Conservation (phyloP, 2,797 vertebrate genomes). For the Myripristis murdjan region DNA sequence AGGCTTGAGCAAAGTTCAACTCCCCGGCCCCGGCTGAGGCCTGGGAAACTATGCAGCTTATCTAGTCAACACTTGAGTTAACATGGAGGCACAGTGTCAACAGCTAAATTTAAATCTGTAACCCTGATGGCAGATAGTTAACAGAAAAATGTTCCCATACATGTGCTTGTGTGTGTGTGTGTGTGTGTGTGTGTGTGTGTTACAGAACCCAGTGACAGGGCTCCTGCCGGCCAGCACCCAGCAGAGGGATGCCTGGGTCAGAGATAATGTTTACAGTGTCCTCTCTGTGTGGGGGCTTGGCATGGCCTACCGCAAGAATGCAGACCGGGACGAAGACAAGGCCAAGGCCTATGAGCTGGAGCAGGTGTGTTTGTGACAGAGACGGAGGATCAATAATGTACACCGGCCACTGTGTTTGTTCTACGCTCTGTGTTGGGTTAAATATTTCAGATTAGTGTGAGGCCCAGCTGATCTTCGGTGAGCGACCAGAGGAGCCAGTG, state of each 20-base stretch:
- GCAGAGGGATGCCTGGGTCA: slow-evolving; percentile 96
- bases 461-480: not conserved
- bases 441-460: slow-evolving; percentile 12
- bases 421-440: not conserved
- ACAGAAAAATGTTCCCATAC: slow-evolving; percentile 2
- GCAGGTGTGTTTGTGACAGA: slow-evolving; percentile 87
- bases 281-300: slow-evolving; percentile 97
- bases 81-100: slow-evolving; percentile 23
- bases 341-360: slow-evolving; percentile 98
- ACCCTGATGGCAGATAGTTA: slow-evolving; percentile 32
- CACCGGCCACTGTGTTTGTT: slow-evolving; percentile 28
- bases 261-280: slow-evolving; percentile 97
- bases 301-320: slow-evolving; percentile 99
- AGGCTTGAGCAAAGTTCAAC: slow-evolving; percentile 80
- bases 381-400: slow-evolving; percentile 27
- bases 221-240: slow-evolving; percentile 92
- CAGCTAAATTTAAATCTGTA: slow-evolving; percentile 42
- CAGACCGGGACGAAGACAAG: slow-evolving; percentile 97
- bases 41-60: slow-evolving; percentile 51
- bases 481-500: not conserved
- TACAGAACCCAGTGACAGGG: slow-evolving; percentile 95
- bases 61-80: slow-evolving; percentile 52
- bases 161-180: not conserved
- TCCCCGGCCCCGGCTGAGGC: slow-evolving; percentile 31
- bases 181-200: slow-evolving; percentile 25